A percentile compares a stretch with the other conserved stretches of the same genome.
Conservation (phyloP, 2,797 vertebrate genomes). For the Sebastes jordani region DNA sequence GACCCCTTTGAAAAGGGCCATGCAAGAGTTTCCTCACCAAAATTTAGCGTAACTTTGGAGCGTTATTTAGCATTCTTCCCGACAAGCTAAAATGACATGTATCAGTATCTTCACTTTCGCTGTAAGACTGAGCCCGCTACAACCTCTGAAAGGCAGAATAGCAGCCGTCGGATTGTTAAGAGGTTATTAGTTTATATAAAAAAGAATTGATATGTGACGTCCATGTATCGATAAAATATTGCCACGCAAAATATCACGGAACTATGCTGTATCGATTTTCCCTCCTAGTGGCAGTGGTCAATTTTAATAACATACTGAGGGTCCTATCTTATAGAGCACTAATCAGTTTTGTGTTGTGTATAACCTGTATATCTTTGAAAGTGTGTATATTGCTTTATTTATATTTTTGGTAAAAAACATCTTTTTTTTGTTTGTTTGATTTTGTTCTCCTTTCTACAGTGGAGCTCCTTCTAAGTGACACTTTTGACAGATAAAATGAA, state of each 20-base stretch:
- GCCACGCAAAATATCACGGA: not conserved
- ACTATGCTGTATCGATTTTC: not conserved
- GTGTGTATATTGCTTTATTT: not conserved
- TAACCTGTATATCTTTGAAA: not conserved
- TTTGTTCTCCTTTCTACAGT: not conserved
- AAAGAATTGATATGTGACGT: no score
- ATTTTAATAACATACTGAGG: not conserved
- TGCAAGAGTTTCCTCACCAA: no score
- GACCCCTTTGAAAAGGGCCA: no score
- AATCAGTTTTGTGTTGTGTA: not conserved
- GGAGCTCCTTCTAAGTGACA: not conserved
- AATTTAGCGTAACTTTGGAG: no score
- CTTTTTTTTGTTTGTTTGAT: not conserved
- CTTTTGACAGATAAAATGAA: not conserved
- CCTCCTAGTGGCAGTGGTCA: not conserved
- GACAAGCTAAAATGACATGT: no score
- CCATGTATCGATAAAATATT: no score
- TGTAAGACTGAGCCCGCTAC: no score
- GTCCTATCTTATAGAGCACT: not conserved
- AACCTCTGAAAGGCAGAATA: no score
- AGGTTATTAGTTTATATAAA: no score
- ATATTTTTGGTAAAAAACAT: not conserved
- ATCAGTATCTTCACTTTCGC: no score
- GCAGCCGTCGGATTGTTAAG: no score
- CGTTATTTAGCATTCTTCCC: no score